Percentiles rank a stretch among this genome's conserved stretches.
These are phyloP conservation scores for Cephus sareptanus DNA, from an alignment of 2,888 invertebrate genomes.

Conservation along the genomic window DNA sequence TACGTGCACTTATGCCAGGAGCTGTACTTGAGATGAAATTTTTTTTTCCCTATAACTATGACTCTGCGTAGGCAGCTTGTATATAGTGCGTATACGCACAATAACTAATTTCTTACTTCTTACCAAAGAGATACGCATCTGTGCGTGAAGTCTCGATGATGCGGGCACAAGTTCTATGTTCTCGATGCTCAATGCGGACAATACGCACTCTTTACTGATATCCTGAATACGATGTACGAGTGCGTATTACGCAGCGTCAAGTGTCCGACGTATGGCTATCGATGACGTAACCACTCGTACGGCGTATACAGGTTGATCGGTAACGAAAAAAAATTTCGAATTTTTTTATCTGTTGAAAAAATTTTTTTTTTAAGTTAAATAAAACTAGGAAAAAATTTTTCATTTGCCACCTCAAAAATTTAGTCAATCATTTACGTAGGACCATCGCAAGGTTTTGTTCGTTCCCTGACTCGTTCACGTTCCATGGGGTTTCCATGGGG, in stretches of 20 bases:
- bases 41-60: neutral
- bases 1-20: neutral
- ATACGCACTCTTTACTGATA: neutral
- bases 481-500: constrained; percentile 19
- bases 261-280: neutral
- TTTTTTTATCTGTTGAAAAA: neutral
- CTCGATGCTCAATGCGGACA: neutral
- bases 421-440: neutral
- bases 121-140: constrained; percentile 33
- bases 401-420: neutral
- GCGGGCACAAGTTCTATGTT: constrained; percentile 34
- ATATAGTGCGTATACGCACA: constrained; percentile 9
- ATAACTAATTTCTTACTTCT: constrained; percentile 25
- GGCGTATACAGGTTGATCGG: neutral
- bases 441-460: neutral
- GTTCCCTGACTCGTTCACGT: neutral
- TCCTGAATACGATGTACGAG: neutral
- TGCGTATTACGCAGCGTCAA: neutral
- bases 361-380: neutral
- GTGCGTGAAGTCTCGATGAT: constrained; percentile 40
- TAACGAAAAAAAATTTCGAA: neutral
- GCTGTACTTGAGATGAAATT: neutral
- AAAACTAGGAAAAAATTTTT: neutral
- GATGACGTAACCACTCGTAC: neutral
- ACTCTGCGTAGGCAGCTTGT: neutral